Percentiles rank a stretch among this genome's conserved stretches.
Evolutionary conservation across 2,113 vertebrate genomes (phyloP).

Genomic region (Anhinga rufa): DNA sequence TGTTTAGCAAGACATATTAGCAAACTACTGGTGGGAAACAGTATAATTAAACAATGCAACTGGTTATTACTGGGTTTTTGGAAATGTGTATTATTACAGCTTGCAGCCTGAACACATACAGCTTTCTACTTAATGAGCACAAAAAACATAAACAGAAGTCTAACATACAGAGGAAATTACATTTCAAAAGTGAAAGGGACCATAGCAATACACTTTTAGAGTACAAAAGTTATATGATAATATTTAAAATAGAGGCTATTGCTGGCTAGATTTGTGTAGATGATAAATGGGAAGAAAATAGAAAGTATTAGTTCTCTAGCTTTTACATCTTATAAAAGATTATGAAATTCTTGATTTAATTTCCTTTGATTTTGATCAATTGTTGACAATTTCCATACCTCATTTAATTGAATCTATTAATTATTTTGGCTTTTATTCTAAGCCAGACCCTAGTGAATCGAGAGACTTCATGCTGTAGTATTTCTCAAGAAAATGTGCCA

Average conservation of each 20-base stretch:
- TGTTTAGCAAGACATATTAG: neutral
- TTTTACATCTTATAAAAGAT: neutral
- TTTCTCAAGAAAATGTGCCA: neutral
- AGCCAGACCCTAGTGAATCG: neutral
- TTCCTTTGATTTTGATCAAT: neutral
- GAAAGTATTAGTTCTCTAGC: neutral
- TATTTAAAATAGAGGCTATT: neutral
- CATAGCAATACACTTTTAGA: neutral
- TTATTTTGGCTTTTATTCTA: neutral
- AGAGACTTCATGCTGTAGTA: neutral
- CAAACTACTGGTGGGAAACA: neutral
- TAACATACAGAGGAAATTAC: neutral
- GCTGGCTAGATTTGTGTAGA: neutral
- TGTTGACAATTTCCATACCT: neutral
- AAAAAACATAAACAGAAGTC: neutral
- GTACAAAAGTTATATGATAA: neutral
- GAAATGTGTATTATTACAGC: neutral
- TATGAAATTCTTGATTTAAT: neutral
- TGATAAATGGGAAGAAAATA: neutral
- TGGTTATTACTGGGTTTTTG: neutral
- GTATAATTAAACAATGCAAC: neutral
- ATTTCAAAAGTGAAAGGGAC: neutral
- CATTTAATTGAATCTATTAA: neutral
- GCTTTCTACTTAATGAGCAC: neutral
- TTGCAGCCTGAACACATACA: neutral